phyloP scores from a whole-genome alignment of 2,888 invertebrate species.

The Philopedon plagiatum region DNA sequence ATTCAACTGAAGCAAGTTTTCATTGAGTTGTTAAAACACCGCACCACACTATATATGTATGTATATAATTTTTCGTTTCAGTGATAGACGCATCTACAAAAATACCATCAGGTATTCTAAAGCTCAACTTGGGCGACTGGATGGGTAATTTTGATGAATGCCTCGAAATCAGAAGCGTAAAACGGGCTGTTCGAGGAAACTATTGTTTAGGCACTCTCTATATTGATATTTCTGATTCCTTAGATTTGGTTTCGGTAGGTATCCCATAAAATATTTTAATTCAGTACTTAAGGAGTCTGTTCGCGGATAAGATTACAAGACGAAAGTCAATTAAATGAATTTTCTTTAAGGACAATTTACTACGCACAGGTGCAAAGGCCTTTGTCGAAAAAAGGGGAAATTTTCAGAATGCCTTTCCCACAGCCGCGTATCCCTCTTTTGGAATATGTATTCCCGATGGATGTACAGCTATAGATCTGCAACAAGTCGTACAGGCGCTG shows the following conservation, averaged over 20 bases:
- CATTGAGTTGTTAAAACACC: too few relatives aligned
- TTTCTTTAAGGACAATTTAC: not conserved
- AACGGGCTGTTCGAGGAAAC: conserved; percentile 50
- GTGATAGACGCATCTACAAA: conserved; percentile 57
- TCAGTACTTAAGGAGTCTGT: too few relatives aligned
- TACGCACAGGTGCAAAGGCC: conserved; percentile 7
- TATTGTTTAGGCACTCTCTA: conserved; percentile 54
- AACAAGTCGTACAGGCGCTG: conserved; percentile 11
- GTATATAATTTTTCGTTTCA: conserved; percentile 39
- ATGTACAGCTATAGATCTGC: conserved; percentile 29
- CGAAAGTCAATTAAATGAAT: too few relatives aligned
- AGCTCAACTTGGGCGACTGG: conserved; percentile 51
- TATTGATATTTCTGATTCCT: conserved; percentile 18
- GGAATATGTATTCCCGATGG: conserved; percentile 40
- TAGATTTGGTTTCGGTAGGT: conserved; percentile 18
- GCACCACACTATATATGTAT: too few relatives aligned
- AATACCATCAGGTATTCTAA: conserved; percentile 54
- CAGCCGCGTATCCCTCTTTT: conserved; percentile 39
- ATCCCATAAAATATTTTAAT: not conserved
- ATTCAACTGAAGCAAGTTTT: too few relatives aligned
- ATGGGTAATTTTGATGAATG: conserved; percentile 57
- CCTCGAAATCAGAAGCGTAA: conserved; percentile 44
- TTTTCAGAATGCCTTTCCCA: conserved; percentile 37
- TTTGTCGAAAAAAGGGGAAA: conserved; percentile 26
- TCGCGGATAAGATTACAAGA: too few relatives aligned